Evolutionary conservation across 2,113 vertebrate species (phyloP).

Genomic region (Murina feae): DNA sequence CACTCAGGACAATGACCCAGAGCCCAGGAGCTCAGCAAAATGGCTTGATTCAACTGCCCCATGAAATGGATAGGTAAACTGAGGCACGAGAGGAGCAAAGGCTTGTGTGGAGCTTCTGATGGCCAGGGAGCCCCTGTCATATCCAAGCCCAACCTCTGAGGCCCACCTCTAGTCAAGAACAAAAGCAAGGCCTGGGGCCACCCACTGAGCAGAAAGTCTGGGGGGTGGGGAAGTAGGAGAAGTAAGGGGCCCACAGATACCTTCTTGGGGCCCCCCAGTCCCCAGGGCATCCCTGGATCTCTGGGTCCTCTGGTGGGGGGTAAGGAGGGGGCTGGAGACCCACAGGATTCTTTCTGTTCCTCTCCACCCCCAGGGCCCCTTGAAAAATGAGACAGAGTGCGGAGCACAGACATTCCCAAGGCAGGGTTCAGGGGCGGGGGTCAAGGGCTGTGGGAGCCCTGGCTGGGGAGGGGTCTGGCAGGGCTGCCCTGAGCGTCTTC

Average conservation of each 20-base stretch:
- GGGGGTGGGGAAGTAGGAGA: background rate
- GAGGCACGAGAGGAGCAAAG: background rate
- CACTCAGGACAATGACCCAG: background rate
- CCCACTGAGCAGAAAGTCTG: background rate
- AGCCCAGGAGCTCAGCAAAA: background rate
- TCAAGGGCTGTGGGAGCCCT: rapidly evolving
- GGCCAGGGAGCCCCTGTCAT: background rate
- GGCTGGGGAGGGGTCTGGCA: no score
- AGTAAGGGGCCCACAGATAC: background rate
- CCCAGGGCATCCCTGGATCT: background rate
- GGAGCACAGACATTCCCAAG: background rate
- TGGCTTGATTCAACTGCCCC: background rate
- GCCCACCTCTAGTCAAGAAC: background rate
- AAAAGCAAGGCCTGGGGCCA: background rate
- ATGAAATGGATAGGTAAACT: background rate
- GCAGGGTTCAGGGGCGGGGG: background rate
- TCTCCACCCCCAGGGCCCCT: background rate
- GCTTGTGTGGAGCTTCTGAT: background rate
- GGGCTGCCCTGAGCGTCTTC: background rate
- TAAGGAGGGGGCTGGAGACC: background rate
- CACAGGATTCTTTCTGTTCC: background rate
- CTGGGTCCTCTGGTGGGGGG: background rate
- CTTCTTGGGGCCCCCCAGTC: background rate
- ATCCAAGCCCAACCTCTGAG: background rate
- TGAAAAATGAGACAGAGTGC: background rate